Evolutionary conservation across 1,140 invertebrate genomes (phyloP).

Genomic region (Drusus annulatus): DNA sequence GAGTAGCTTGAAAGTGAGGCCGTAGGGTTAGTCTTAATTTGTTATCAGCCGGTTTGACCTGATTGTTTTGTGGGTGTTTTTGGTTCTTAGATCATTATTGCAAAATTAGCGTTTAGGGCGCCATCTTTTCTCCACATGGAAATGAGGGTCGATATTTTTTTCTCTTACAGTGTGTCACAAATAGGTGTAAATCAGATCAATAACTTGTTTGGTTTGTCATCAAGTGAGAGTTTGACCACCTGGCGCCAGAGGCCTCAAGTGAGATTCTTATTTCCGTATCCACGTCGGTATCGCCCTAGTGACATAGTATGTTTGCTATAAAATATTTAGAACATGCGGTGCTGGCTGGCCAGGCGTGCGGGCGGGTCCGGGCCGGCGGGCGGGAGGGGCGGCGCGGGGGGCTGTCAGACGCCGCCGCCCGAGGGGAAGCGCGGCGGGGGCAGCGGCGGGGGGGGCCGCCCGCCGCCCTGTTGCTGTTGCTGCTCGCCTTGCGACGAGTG

Average conservation of each 20-base stretch:
- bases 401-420: conserved; percentile 79
- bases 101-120: no score
- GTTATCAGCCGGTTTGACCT: no score
- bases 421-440: conserved; percentile 79
- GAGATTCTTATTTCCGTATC: neutral
- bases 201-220: no score
- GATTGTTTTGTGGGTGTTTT: no score
- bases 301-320: conserved; percentile 4
- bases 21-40: no score
- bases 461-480: conserved; percentile 60
- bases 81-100: no score
- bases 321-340: conserved; percentile 37
- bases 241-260: neutral
- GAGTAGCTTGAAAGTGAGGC: no score
- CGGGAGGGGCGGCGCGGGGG: conserved; percentile 71
- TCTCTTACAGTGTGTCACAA: no score
- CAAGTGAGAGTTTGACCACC: no score
- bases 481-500: conserved; percentile 64
- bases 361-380: conserved; percentile 68
- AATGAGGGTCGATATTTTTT: no score
- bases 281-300: neutral
- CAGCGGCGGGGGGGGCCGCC: conserved; percentile 76
- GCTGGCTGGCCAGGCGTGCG: conserved; percentile 66
- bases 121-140: no score
- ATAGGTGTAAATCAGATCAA: no score